Evolutionary conservation across 2,113 vertebrate genomes (phyloP), one percentile per base, ranked within the genome.

Genomic region (Pachyramphus minor): DNA sequence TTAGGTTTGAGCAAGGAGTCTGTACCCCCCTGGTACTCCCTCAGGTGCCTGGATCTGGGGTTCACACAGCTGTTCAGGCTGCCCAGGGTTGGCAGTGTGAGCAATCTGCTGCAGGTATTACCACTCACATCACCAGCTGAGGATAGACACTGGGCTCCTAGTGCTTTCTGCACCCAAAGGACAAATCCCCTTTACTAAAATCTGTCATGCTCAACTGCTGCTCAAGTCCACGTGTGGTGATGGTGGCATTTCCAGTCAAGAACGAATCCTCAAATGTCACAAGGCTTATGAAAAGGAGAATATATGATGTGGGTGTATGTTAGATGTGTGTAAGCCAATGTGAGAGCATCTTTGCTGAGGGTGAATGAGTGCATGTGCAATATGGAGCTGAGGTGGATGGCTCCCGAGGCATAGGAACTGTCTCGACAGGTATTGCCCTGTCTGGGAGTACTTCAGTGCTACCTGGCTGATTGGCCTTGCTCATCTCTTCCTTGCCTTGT

Each of bases 31-130:
- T 22, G 35, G n/a, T 2, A 3, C 39, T 73, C 19, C 24, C 31
- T 45, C 2, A 0, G 55, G 31, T 33, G 24, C 74, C 63, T 25
- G 1, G n/a, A 2, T 50, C 28, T 44, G 25, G 19, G 13, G 14
- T 1, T 8, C 14, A 35, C 37, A 4, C 0, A 5, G n/a, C 49
- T 74, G 49, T 45, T 73, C 23, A 3, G 1, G 14, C 63, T 47
- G 74, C 33, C 52, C 18, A 22, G 44, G 49, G 33, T 7, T 72
- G 72, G 53, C 53, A 47, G 62, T 2, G 0, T 2, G 8, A 37
- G 50, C 20, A 19, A 1, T 3, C 21, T 81, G 55, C 73, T 52
- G 45, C 60, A 60, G 62, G 25, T 14, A 13, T 69, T 55, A 22
- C 63, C 41, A 27, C 30, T 62, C 79, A 23, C 55, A 47, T 25